A percentile compares a stretch with the other conserved stretches of the same genome.
Evolutionary conservation across 1,140 invertebrate species (phyloP).

Genomic region (Stratiolaelaps scimitus): DNA sequence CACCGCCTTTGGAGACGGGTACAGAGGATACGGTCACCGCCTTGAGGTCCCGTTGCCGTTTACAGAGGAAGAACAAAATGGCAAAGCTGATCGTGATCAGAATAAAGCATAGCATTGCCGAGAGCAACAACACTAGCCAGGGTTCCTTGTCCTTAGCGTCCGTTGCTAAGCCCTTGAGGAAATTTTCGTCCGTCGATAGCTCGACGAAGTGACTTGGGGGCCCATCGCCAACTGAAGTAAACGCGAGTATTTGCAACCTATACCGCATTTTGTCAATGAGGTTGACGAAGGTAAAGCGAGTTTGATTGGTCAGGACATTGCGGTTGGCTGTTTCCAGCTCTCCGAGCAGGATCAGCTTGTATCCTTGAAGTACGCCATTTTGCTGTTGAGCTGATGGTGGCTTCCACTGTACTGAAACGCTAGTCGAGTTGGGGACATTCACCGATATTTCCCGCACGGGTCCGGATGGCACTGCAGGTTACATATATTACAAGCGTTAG

Average conservation of each 20-base stretch:
- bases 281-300: constrained; percentile 15
- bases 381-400: background rate
- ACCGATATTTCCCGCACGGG: constrained; percentile 18
- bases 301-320: constrained; percentile 18
- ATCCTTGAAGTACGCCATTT: constrained; percentile 15
- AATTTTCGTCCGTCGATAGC: constrained; percentile 23
- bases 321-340: constrained; percentile 13
- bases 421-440: constrained; percentile 22
- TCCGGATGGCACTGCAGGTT: background rate
- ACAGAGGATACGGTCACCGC: constrained; percentile 22
- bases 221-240: constrained; percentile 18
- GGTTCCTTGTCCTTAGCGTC: constrained; percentile 26
- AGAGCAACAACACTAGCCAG: constrained; percentile 10
- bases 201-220: constrained; percentile 25
- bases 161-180: background rate
- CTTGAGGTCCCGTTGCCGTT: constrained; percentile 6
- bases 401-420: constrained; percentile 13
- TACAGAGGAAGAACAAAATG: constrained; percentile 24
- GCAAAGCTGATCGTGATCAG: constrained; percentile 20
- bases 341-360: constrained; percentile 18
- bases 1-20: constrained; percentile 23
- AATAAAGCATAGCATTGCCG: constrained; percentile 17
- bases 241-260: constrained; percentile 20
- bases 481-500: too few species aligned
- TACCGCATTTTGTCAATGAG: constrained; percentile 25